Conservation (phyloP, 1,140 invertebrate genomes). For the Lucilia cuprina region DNA sequence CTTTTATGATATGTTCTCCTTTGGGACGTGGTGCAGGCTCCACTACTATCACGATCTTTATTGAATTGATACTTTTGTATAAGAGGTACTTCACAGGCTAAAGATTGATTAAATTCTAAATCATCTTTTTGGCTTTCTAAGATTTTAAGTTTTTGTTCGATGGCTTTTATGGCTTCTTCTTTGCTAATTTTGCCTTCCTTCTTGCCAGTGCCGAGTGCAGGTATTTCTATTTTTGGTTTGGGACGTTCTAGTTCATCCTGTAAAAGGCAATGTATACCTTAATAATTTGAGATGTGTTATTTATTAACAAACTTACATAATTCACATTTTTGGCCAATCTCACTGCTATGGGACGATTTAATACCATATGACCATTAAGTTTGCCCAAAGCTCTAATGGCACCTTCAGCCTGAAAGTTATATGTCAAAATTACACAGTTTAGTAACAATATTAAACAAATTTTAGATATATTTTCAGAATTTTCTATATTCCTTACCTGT, state of each 20-base stretch:
- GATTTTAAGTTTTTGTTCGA: constrained; percentile 84
- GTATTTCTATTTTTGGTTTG: constrained; percentile 77
- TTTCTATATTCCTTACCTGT: constrained; percentile 47
- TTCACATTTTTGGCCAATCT: constrained; percentile 81
- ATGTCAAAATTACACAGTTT: too few relatives aligned
- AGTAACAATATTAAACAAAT: neutral
- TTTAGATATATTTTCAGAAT: too few relatives aligned
- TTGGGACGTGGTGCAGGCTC: neutral
- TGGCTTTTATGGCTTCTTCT: constrained; percentile 81
- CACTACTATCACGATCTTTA: constrained; percentile 61
- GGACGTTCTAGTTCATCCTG: constrained; percentile 77
- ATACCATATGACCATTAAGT: constrained; percentile 78
- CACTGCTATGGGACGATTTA: constrained; percentile 78
- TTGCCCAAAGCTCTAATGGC: constrained; percentile 68
- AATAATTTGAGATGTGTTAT: too few relatives aligned
- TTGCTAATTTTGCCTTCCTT: constrained; percentile 77
- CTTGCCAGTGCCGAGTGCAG: constrained; percentile 74
- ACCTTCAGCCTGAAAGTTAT: constrained; percentile 46
- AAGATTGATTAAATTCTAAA: constrained; percentile 70
- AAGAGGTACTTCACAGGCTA: constrained; percentile 66
- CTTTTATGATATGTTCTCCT: constrained; percentile 45
- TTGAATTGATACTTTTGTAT: constrained; percentile 67
- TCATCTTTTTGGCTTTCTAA: constrained; percentile 77
- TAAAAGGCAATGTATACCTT: neutral
- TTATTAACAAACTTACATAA: constrained; percentile 65